Base-by-base conservation (phyloP, 2,113 vertebrate species). In the Garra rufa region DNA sequence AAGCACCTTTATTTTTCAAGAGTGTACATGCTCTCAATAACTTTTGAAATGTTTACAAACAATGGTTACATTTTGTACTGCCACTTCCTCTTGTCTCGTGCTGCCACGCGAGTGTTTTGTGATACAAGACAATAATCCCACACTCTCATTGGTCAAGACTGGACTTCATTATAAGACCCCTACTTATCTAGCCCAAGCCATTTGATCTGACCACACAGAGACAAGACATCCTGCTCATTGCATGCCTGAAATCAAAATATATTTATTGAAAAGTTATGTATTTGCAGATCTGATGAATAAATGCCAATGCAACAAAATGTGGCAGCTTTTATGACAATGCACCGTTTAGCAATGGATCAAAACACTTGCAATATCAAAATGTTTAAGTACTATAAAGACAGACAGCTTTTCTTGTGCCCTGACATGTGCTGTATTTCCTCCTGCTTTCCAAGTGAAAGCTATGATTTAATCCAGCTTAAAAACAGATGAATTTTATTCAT, bases 381-480 rank as follows among this genome's bases (percentile, higher is more conserved):
- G 21, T 44, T 1, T 14, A 70, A 73, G 19, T 34, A 30, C 38
- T 17, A 19, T 26, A 34, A 48, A 71, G 19, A 14, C 46, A 28
- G 17, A 15, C 38, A 46, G 50, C 75, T 71, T 44, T 79, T 70
- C 63, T 46, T 79, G 41, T 50, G 24, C 46, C 59, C n/a, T n/a
- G 30, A 38, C 34, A 69, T 57, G 48, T 78, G 77, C 11, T 6
- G 24, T 34, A 61, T 59, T 61, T 73, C 15, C 41, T 44, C 41
- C 21, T 24, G 69, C 41, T 73, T 73, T 73, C 41, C 41, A 73
- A 80, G 92, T 59, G 61, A 90, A 85, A 89, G 76, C 75, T 89
- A 59, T 83, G 75, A 85, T 92, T 90, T 93, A 93, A 93, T 94
- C 92, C 92, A 92, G 89, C 88, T 92, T 92, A 91, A 85, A 76